Percentiles rank a stretch among this genome's conserved stretches.
Evolutionary conservation across 2,797 vertebrate genomes (phyloP).

Genomic region (Cyclura pinguis): DNA sequence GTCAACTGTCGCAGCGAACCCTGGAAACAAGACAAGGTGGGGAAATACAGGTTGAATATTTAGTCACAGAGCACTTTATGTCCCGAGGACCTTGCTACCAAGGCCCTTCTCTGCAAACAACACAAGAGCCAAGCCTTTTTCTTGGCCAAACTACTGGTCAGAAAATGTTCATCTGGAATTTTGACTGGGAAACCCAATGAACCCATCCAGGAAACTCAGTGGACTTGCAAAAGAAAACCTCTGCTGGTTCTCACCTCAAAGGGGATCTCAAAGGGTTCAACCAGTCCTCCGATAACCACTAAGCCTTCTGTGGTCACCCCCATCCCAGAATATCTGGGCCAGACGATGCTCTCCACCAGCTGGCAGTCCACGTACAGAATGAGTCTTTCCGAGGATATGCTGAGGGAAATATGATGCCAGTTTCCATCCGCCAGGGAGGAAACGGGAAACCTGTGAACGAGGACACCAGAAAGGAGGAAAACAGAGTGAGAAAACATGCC

Average conservation of each 20-base stretch:
- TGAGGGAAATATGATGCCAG: conserved; percentile 87
- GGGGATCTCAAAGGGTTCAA: conserved; percentile 86
- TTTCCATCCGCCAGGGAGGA: conserved; percentile 81
- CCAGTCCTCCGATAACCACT: conserved; percentile 85
- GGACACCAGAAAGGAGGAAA: background rate
- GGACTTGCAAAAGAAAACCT: too few relatives aligned
- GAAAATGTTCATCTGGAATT: too few relatives aligned
- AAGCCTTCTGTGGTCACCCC: conserved; percentile 84
- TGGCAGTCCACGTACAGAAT: conserved; percentile 87
- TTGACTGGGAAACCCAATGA: too few relatives aligned
- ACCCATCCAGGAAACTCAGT: too few relatives aligned
- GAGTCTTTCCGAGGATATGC: conserved; percentile 83
- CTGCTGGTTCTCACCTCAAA: conserved; percentile 82
- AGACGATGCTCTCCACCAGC: conserved; percentile 87
- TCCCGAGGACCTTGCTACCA: too few relatives aligned
- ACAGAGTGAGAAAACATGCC: background rate
- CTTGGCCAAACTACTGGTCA: too few relatives aligned
- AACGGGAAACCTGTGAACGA: conserved; percentile 84
- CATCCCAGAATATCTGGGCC: conserved; percentile 83
- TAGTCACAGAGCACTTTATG: too few relatives aligned
- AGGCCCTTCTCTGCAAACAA: too few relatives aligned
- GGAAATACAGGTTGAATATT: too few relatives aligned
- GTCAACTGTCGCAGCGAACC: conserved; percentile 85
- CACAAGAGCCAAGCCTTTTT: too few relatives aligned
- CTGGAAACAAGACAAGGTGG: conserved; percentile 66